Conservation (phyloP, 2,113 vertebrate species). For the Pangasianodon hypophthalmus region DNA sequence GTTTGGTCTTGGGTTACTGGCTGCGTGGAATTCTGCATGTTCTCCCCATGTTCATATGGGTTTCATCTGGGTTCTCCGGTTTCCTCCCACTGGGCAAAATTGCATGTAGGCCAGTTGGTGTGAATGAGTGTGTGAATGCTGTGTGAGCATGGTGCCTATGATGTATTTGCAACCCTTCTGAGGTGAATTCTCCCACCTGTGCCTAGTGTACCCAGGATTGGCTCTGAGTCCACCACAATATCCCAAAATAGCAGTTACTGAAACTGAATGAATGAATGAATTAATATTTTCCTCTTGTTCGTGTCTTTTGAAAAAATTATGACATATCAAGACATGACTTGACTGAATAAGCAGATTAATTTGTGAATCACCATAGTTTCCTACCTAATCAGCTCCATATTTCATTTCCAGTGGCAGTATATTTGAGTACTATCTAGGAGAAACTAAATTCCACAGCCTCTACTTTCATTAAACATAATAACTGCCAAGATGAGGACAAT, state of each 20-base stretch:
- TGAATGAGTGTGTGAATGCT: not conserved
- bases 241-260: not conserved
- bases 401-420: not conserved
- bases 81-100: not conserved
- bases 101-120: not conserved
- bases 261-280: not conserved
- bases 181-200: not conserved
- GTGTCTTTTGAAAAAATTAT: not conserved
- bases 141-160: not conserved
- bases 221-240: not conserved
- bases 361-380: not conserved
- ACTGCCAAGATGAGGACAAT: conserved; percentile 34
- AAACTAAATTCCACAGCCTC: conserved; percentile 22
- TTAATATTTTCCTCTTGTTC: not conserved
- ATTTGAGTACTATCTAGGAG: not conserved
- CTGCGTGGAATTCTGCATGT: not conserved
- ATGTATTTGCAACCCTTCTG: not conserved
- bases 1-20: not conserved
- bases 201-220: not conserved
- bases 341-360: not conserved
- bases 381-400: not conserved
- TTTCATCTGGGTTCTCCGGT: not conserved
- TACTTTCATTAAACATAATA: conserved; percentile 24
- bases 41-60: not conserved
- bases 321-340: not conserved